These are phyloP conservation scores for Napeogenes sylphis DNA, from an alignment of 2,888 invertebrate species.

Conservation along the genomic window DNA sequence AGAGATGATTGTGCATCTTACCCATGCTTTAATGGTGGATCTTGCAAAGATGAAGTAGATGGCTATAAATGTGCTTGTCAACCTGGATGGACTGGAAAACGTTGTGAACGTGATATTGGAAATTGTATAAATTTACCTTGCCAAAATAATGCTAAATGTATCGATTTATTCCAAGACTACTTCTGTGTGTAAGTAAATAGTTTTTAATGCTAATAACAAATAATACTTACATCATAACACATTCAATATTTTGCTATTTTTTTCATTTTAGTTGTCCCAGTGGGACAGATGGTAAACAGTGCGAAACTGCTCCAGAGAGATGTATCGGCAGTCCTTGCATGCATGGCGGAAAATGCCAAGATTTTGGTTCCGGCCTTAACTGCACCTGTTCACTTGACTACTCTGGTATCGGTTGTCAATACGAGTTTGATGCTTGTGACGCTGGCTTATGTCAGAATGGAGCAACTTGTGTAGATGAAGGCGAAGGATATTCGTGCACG, in stretches of 20 bases:
- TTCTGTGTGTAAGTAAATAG: conserved; percentile 89
- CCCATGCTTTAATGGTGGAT: conserved; percentile 93
- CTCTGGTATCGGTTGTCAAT: conserved; percentile 93
- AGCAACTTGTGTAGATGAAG: conserved; percentile 92
- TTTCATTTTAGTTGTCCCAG: conserved; percentile 85
- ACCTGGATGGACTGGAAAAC: conserved; percentile 91
- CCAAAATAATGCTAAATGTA: conserved; percentile 94
- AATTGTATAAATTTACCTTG: conserved; percentile 92
- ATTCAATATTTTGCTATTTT: conserved; percentile 13
- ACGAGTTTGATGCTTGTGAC: conserved; percentile 94
- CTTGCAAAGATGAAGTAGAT: conserved; percentile 91
- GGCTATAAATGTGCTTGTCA: conserved; percentile 89
- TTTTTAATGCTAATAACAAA: conserved; percentile 38
- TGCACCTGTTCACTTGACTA: conserved; percentile 93
- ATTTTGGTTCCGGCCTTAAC: conserved; percentile 95
- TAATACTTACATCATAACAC: background rate
- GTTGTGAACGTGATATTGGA: conserved; percentile 92
- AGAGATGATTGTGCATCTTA: conserved; percentile 90
- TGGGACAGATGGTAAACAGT: conserved; percentile 97
- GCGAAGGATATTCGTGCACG: conserved; percentile 89
- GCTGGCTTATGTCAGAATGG: conserved; percentile 95
- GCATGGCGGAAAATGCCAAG: conserved; percentile 97
- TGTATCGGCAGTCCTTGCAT: conserved; percentile 96
- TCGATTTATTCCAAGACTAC: conserved; percentile 92
- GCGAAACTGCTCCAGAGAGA: conserved; percentile 96